Evolutionary conservation across 1,140 invertebrate species (phyloP), one percentile per base, ranked within the genome.

Genomic region (Meloidogyne chitwoodi): DNA sequence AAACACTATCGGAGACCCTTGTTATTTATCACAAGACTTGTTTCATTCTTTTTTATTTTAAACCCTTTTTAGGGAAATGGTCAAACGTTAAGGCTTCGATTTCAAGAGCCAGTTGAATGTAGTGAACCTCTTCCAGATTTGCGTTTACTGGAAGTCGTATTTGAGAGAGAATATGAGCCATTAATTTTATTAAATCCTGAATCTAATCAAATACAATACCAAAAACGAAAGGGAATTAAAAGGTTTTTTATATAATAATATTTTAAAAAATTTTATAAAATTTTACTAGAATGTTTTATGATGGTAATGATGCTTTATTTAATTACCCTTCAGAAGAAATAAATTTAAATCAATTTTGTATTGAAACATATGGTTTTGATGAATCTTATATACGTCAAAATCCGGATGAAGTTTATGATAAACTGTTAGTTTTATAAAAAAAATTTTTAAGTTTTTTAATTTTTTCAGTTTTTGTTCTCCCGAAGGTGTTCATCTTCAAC

Each of bases 401-500:
- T 61, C 61, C 76, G 1, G 76, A 77, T 31, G 31, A 61, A 68
- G 38, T 77, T 62, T 77, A 77, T 64, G 76, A 34, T 10, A 73
- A 63, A 31, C 56, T 70, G 31, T 75, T 48, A 16, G 72, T 64
- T 11, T 63, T 64, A 19, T 29, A 29, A 22, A 27, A 67, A 2
- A 5, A 14, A 16, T 69, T 34, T 41, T 56, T 44, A 24, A 27
- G 19, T n/a, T 24, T 44, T 41, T 0, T 61, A n/a, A n/a, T 29
- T 19, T 69, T 69, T 68, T 68, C 26, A 69, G 68, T 26, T 69
- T 69, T n/a, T 64, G 34, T n/a, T 76, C 78, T 19, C 27, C 77
- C 0, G 77, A 74, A 16, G 75, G 77, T 6, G 12, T 78, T 26
- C 75, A 79, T 71, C 77, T 78, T 29, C 77, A 78, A 44, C 77